Conservation (phyloP, 2,888 invertebrate genomes). For the Lapara coniferarum region DNA sequence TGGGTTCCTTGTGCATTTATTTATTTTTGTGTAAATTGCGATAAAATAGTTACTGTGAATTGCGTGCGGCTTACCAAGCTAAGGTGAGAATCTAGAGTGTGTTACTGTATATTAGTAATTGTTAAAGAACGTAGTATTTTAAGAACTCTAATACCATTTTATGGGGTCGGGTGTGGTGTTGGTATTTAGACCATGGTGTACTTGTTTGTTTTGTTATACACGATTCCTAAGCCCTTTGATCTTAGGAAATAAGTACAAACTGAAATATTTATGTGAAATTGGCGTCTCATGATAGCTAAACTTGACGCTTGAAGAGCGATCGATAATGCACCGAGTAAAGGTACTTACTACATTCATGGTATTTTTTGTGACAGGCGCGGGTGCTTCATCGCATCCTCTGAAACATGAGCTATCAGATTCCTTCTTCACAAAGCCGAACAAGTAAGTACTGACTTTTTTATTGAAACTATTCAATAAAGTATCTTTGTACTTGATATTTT, state of each 20-base stretch:
- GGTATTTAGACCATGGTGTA: constrained; percentile 74
- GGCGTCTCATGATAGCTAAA: constrained; percentile 34
- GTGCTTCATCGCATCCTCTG: constrained; percentile 84
- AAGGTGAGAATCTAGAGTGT: constrained; percentile 53
- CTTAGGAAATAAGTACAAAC: constrained; percentile 46
- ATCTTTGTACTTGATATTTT: neutral
- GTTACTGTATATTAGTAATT: constrained; percentile 21
- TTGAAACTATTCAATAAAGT: neutral
- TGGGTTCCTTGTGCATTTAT: constrained; percentile 56
- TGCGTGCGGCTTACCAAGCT: constrained; percentile 53
- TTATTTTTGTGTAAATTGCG: constrained; percentile 47
- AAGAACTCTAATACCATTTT: constrained; percentile 49
- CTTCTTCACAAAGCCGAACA: constrained; percentile 90
- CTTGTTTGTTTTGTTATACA: constrained; percentile 75
- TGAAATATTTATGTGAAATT: constrained; percentile 48
- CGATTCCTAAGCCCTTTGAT: constrained; percentile 49
- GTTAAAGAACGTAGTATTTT: constrained; percentile 23
- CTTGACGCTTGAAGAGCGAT: constrained; percentile 31
- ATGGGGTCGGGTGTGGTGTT: constrained; percentile 69
- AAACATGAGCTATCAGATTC: constrained; percentile 94
- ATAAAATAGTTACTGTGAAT: constrained; percentile 49
- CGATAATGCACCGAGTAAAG: constrained; percentile 58
- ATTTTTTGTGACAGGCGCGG: constrained; percentile 82
- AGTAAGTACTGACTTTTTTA: constrained; percentile 85
- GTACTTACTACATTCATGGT: constrained; percentile 51